These are phyloP conservation scores for Euschistus heros DNA, from an alignment of 1,140 invertebrate genomes.

Conservation along the genomic window DNA sequence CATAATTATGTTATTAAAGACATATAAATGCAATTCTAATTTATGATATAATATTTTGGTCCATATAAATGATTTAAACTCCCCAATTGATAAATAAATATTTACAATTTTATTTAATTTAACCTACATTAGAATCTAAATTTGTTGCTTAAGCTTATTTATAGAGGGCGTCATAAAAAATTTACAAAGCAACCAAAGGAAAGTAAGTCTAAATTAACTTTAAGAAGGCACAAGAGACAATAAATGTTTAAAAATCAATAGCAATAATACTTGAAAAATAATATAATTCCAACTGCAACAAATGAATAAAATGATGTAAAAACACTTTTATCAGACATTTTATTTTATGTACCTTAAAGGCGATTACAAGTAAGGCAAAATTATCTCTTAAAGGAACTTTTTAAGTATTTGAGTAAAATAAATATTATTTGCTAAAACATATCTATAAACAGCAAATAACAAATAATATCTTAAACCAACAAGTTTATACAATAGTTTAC, in stretches of 20 bases:
- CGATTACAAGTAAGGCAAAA: conserved; percentile 29
- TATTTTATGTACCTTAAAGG: conserved; percentile 24
- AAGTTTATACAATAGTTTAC: conserved; percentile 1
- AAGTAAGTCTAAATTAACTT: not conserved
- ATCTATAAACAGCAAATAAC: conserved; percentile 3
- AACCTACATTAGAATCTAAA: not conserved
- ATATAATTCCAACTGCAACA: conserved; percentile 3
- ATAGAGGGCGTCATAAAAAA: conserved; percentile 12
- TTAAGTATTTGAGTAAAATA: conserved; percentile 13
- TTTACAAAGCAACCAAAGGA: conserved; percentile 10
- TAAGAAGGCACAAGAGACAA: conserved; percentile 21
- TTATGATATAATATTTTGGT: conserved; percentile 22
- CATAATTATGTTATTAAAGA: not conserved
- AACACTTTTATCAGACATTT: not conserved
- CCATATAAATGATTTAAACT: conserved; percentile 20
- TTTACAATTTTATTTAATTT: conserved; percentile 6
- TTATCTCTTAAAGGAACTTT: conserved; percentile 27
- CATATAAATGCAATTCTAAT: conserved; percentile 12
- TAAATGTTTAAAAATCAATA: conserved; percentile 5
- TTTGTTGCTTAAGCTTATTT: not conserved
- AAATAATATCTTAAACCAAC: conserved; percentile 3
- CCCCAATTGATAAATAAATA: conserved; percentile 18
- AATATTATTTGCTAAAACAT: conserved; percentile 2
- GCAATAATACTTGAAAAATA: no score
- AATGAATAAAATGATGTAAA: not conserved